Evolutionary conservation across 2,113 vertebrate genomes (phyloP).

Genomic region (Pogona vitticeps): DNA sequence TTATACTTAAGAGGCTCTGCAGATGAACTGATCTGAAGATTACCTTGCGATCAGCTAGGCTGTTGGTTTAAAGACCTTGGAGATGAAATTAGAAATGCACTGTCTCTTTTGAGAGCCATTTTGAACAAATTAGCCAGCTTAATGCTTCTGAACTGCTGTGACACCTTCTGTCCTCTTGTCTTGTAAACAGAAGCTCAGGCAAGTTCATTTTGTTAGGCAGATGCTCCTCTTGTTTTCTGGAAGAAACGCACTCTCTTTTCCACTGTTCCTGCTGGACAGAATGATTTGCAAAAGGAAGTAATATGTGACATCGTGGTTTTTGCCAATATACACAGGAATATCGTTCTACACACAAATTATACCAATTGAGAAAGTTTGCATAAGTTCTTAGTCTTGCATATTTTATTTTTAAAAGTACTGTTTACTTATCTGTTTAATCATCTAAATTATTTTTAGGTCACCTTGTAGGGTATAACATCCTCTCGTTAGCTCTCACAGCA

Average conservation of each 20-base stretch:
- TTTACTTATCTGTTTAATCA: too few species aligned
- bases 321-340: too few species aligned
- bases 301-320: not conserved
- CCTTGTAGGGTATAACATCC: too few species aligned
- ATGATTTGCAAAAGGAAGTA: not conserved
- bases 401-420: not conserved
- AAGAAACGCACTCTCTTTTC: not conserved
- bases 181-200: not conserved
- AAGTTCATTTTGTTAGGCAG: not conserved
- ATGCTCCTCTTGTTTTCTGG: not conserved
- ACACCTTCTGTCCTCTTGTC: not conserved
- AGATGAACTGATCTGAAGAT: conserved; percentile 44
- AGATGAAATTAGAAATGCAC: not conserved
- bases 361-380: not conserved
- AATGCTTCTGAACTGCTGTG: not conserved
- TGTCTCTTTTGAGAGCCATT: conserved; percentile 14
- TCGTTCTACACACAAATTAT: too few species aligned
- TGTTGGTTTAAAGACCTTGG: conserved; percentile 14
- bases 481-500: too few species aligned
- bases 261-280: not conserved
- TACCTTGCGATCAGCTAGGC: conserved; percentile 19
- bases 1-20: conserved; percentile 12
- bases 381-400: too few species aligned
- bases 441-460: too few species aligned
- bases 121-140: conserved; percentile 9